Base-by-base conservation (phyloP, 1,140 invertebrate genomes). In the Aplysia californica region DNA sequence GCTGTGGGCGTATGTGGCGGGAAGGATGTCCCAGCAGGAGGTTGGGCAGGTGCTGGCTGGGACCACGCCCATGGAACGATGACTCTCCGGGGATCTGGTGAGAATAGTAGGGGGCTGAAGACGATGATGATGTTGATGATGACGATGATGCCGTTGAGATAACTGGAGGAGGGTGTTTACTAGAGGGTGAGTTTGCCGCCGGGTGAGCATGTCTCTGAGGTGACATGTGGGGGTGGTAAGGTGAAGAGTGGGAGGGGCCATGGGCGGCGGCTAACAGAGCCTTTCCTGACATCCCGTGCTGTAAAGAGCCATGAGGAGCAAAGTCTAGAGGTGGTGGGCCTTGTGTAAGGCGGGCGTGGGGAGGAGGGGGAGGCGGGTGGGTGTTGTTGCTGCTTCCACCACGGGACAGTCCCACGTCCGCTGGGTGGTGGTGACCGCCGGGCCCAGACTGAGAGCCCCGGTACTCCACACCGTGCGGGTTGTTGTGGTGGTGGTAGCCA, bases 401-500 rank as follows among this genome's bases (percentile, higher is more conserved):
- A n/a, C 70, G 5, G 29, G 56, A 6, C n/a, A n/a, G n/a, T n/a
- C n/a, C n/a, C 35, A 26, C 0, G 5, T 21, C 33, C 31, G 23
- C 29, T 50, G 41, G 67, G 67, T 69, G 18, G 50, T 23, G 44
- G 55, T 10, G 23, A n/a, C n/a, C n/a, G 26, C 50, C 2, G 31
- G 26, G 23, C 44, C 5, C 0, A 55, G n/a, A 21, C 50, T 35
- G 31, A 29, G 20, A n/a, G 31, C 31, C 59, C 20, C 31, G 59
- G 50, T 21, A 55, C 50, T 55, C 23, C 50, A 55, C 50, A 21
- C n/a, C n/a, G 44, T 50, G 44, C 10, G 44, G 44, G n/a, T 50
- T 10, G 73, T 55, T 64, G n/a, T 59, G 61, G 39, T 75, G 58
- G n/a, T n/a, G n/a, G n/a, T n/a, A n/a, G n/a, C n/a, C n/a, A 26